Percentiles rank a stretch among this genome's conserved stretches.
phyloP scores from a whole-genome alignment of 2,888 invertebrate genomes.

The Macaria liturata region DNA sequence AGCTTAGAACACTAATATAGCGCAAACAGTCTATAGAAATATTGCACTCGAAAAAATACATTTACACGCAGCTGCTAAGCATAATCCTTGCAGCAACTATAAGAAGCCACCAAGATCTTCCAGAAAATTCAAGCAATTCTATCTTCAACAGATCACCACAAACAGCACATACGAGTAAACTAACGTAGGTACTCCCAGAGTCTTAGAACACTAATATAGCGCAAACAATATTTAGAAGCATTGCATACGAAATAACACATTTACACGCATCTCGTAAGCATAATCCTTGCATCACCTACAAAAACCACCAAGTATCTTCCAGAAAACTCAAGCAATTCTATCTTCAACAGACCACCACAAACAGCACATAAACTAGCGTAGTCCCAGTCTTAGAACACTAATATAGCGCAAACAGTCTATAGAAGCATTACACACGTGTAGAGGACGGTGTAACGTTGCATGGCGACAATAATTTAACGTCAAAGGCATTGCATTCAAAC shows the following conservation, averaged over 20 bases:
- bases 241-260: constrained; percentile 66
- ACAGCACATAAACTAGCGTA: constrained; percentile 10
- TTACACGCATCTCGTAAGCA: no score
- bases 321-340: no score
- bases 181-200: constrained; percentile 10
- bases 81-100: no score
- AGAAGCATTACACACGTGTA: constrained; percentile 72
- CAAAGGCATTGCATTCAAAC: constrained; percentile 80
- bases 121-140: no score
- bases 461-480: constrained; percentile 80
- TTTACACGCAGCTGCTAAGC: no score
- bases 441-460: constrained; percentile 70
- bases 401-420: constrained; percentile 47
- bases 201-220: constrained; percentile 42
- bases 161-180: constrained; percentile 7
- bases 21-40: constrained; percentile 56
- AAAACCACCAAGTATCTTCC: no score
- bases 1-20: constrained; percentile 42
- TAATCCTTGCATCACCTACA: no score
- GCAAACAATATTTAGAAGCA: constrained; percentile 58
- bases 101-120: no score
- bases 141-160: no score
- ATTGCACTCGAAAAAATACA: constrained; percentile 74
- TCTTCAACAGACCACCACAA: no score
- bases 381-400: constrained; percentile 38